Conservation (phyloP, 2,113 vertebrate species). For the Haplotaxodon microlepis region DNA sequence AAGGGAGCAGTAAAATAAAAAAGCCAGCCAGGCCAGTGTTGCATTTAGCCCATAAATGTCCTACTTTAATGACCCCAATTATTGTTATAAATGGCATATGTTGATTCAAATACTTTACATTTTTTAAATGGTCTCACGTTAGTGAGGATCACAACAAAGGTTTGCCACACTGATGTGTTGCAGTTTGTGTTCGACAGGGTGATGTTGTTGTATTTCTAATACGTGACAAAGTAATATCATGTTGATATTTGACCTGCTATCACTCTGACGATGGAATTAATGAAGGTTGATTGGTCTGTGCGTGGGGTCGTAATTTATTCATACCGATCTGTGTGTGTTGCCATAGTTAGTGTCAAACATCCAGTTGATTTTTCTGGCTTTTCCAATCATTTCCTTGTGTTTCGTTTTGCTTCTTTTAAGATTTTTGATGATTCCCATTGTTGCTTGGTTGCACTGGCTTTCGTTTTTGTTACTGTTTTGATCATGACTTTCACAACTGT, state of each 20-base stretch:
- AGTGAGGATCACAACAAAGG: constrained; percentile 3
- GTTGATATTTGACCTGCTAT: constrained; percentile 15
- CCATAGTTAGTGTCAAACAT: constrained; percentile 11
- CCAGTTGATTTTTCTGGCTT: neutral
- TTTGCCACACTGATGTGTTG: neutral
- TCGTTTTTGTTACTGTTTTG: constrained; percentile 48
- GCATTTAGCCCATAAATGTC: constrained; percentile 60
- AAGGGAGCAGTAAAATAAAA: constrained; percentile 66
- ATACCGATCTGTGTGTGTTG: neutral
- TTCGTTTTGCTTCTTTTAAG: neutral
- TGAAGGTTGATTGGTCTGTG: neutral
- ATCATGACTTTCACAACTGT: constrained; percentile 43
- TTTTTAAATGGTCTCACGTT: constrained; percentile 4
- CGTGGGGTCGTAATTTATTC: neutral
- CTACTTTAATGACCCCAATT: constrained; percentile 55
- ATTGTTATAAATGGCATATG: constrained; percentile 52
- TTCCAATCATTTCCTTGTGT: neutral
- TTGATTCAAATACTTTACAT: constrained; percentile 34
- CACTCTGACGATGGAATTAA: neutral
- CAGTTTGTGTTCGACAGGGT: neutral
- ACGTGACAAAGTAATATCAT: neutral
- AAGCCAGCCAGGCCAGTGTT: constrained; percentile 35
- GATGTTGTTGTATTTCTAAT: neutral
- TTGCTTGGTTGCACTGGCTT: constrained; percentile 36
- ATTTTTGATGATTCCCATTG: constrained; percentile 1